Conservation (phyloP, 1,140 invertebrate genomes). For the Asobara japonica region DNA sequence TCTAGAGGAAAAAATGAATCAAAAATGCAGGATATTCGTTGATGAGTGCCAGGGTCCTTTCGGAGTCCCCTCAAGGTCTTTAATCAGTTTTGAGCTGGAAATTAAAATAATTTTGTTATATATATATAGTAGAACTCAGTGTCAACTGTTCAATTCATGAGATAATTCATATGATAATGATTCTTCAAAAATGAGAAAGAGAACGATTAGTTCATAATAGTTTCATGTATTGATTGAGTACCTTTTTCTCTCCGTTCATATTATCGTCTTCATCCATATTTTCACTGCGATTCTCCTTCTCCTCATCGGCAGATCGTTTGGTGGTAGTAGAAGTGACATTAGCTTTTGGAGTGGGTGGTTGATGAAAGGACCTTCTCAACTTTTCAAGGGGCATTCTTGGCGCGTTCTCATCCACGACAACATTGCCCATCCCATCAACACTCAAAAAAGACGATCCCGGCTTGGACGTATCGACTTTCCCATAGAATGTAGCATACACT, state of each 20-base stretch:
- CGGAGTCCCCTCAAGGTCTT: neutral
- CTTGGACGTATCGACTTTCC: neutral
- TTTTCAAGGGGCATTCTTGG: neutral
- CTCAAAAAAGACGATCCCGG: neutral
- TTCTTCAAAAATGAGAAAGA: neutral
- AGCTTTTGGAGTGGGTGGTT: neutral
- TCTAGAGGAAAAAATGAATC: neutral
- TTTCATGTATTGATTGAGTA: neutral
- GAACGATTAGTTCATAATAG: neutral
- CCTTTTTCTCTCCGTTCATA: neutral
- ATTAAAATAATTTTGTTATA: neutral
- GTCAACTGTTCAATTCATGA: neutral
- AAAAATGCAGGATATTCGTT: neutral
- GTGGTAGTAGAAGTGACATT: neutral
- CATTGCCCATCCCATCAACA: neutral
- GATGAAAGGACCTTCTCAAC: neutral
- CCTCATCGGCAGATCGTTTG: neutral
- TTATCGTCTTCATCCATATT: too few relatives aligned
- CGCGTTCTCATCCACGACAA: neutral
- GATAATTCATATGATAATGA: neutral
- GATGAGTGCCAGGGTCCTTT: neutral
- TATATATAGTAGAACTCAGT: neutral
- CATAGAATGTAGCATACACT: neutral
- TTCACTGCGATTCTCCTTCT: neutral
- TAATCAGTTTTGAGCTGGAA: neutral